These are phyloP conservation scores for Rattus rattus DNA, from an alignment of 2,113 vertebrate genomes.

Conservation along the genomic window DNA sequence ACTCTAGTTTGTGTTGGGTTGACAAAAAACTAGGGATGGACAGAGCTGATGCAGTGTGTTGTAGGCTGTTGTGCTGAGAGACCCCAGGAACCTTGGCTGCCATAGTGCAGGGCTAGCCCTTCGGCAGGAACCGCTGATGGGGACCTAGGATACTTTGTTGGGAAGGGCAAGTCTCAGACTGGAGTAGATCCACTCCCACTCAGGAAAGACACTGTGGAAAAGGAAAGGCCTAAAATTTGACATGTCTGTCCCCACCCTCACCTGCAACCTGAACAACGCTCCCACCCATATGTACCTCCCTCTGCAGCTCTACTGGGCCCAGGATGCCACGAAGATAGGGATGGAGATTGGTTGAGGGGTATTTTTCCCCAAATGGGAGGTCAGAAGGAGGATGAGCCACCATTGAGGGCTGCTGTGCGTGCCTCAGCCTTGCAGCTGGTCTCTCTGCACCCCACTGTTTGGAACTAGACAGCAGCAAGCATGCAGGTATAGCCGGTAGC, in stretches of 20 bases:
- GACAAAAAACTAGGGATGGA: background rate
- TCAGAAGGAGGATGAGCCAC: background rate
- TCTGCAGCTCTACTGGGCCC: background rate
- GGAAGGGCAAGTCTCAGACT: no score
- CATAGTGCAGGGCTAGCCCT: rapidly evolving
- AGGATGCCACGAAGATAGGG: background rate
- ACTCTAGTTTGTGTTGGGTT: background rate
- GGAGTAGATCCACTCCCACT: background rate
- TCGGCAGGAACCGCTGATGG: background rate
- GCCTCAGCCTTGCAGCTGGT: background rate
- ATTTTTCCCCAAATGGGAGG: background rate
- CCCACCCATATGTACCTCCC: background rate
- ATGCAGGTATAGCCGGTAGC: rapidly evolving
- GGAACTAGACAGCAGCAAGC: background rate
- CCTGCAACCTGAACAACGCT: rapidly evolving
- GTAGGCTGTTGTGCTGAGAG: background rate
- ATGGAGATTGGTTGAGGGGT: background rate
- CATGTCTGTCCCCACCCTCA: no score
- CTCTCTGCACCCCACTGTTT: background rate
- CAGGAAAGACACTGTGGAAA: background rate
- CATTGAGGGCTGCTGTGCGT: rapidly evolving
- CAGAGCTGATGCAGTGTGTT: background rate
- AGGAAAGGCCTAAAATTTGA: background rate
- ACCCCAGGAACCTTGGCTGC: rapidly evolving
- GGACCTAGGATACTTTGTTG: background rate